A percentile compares a stretch with the other conserved stretches of the same genome.
Evolutionary conservation across 2,888 invertebrate species (phyloP).

Genomic region (Allolobophora icterica): DNA sequence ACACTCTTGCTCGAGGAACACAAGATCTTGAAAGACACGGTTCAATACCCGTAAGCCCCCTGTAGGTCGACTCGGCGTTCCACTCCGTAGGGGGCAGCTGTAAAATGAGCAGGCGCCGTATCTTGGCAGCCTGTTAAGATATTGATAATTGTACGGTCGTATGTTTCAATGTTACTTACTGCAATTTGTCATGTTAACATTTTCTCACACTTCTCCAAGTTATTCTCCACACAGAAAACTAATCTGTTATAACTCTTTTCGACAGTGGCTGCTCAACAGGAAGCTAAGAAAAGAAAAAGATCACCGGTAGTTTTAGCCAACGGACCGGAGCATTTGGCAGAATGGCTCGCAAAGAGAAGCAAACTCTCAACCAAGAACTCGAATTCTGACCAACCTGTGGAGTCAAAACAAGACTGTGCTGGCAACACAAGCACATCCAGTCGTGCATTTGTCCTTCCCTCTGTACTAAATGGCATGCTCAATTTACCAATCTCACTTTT

Average conservation of each 20-base stretch:
- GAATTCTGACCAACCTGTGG: neutral
- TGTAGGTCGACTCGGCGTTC: too few species aligned
- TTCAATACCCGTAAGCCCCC: too few species aligned
- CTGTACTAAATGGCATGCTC: neutral
- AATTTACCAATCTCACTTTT: neutral
- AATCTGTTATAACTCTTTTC: neutral
- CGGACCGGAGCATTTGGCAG: neutral
- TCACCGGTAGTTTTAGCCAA: neutral
- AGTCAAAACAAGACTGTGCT: slow-evolving; percentile 5
- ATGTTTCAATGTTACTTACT: too few species aligned
- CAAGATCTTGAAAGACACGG: too few species aligned
- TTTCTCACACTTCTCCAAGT: neutral
- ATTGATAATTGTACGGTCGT: too few species aligned
- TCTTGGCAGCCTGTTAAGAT: too few species aligned
- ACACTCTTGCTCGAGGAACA: too few species aligned
- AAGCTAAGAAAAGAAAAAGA: neutral
- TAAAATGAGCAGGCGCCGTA: too few species aligned
- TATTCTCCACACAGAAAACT: neutral
- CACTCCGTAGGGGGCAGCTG: too few species aligned
- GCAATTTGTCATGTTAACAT: too few species aligned
- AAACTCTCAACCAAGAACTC: neutral
- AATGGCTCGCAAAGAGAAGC: neutral
- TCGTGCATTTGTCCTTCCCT: neutral
- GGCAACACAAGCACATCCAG: neutral
- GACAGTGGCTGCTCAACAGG: neutral